Evolutionary conservation across 2,797 vertebrate genomes (phyloP), one percentile per base, ranked within the genome.

Genomic region (Sandelia bainsii): DNA sequence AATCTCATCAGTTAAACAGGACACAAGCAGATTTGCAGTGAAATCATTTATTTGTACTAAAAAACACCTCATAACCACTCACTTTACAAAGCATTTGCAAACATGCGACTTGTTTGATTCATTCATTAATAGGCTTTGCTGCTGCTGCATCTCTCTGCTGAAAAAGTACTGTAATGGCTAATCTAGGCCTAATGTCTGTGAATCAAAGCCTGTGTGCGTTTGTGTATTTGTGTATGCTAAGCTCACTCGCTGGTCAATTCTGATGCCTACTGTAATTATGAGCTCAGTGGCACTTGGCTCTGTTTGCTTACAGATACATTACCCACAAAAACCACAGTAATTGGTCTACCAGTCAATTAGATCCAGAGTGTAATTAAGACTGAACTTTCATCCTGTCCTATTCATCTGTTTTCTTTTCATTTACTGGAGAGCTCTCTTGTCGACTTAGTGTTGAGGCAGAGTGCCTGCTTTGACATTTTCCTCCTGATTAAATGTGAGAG

Each of bases 271-370:
- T 81, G 60, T 81, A 83, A 91, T 88, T 81, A 88, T 62, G 65
- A 79, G 67, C 75, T 56, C 6, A 29, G 53, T 23, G 48, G 69
- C 48, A 27, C 68, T 83, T 57, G 40, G 75, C 76, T 79, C 62
- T 45, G 60, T 64, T 75, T 17, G 0, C 45, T 72, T 60, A 23
- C 75, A 65, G 72, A 82, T 79, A 80, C 78, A 76, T 80, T 77
- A 85, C 69, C 80, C 78, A 78, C 62, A 72, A 74, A 86, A 80
- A 73, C 69, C 77, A 65, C 75, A 75, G 82, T 89, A 89, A 90
- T 91, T 87, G 86, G 82, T 67, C 72, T 61, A 77, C 59, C 69
- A 89, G 81, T 80, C 86, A 89, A 84, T 91, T 90, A 91, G 82
- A 90, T 75, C 34, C 9, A 32, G 75, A 34, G 71, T 72, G 84